phyloP scores from a whole-genome alignment of 2,113 vertebrate genomes.

The Amia ocellicauda region DNA sequence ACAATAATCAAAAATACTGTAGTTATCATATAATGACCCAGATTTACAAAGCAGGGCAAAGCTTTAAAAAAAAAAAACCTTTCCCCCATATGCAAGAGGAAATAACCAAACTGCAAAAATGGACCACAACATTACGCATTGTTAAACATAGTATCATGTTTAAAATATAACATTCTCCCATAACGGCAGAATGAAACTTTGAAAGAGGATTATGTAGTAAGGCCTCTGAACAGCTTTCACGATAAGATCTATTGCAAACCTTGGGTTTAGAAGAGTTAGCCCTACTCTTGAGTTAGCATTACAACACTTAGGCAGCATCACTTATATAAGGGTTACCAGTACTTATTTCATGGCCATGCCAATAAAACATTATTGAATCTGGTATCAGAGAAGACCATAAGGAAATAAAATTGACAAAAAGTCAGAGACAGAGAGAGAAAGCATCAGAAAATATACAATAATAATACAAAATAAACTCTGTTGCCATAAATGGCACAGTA shows the following conservation, averaged over 20 bases:
- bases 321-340: conserved; percentile 3
- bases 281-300: too few relatives aligned
- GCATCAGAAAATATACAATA: conserved; percentile 45
- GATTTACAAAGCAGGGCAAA: background rate
- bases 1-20: conserved; percentile 18
- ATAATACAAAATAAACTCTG: conserved; percentile 60
- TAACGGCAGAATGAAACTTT: too few relatives aligned
- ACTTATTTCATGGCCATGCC: conserved; percentile 38
- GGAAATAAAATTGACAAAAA: conserved; percentile 40
- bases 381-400: conserved; percentile 29
- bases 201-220: too few relatives aligned
- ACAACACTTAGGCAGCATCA: conserved; percentile 7
- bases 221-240: too few relatives aligned
- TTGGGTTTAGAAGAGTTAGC: too few relatives aligned
- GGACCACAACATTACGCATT: too few relatives aligned
- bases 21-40: conserved; percentile 16
- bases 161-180: too few relatives aligned
- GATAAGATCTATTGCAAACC: too few relatives aligned
- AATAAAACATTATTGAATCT: conserved; percentile 30
- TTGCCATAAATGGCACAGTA: conserved; percentile 61
- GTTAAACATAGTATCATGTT: too few relatives aligned
- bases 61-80: too few relatives aligned
- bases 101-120: too few relatives aligned
- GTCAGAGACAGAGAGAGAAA: conserved; percentile 31
- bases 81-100: too few relatives aligned